A percentile compares a stretch with the other conserved stretches of the same genome.
Evolutionary conservation across 2,113 vertebrate species (phyloP).

Genomic region (Lophius piscatorius): DNA sequence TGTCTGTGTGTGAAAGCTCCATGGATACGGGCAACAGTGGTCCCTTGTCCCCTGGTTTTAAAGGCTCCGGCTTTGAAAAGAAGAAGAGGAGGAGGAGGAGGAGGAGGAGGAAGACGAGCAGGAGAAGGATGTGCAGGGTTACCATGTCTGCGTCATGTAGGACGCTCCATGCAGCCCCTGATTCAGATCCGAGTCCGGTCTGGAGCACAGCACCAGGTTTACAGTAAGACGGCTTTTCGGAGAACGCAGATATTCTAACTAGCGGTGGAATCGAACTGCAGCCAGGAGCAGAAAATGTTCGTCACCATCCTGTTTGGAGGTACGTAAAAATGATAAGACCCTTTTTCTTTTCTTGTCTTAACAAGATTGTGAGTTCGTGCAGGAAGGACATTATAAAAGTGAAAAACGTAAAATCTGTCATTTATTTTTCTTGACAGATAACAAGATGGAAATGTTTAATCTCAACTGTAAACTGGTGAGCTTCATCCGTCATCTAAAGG

Average conservation of each 20-base stretch:
- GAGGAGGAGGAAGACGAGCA: constrained; percentile 18
- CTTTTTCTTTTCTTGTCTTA: too few relatives aligned
- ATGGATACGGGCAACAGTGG: constrained; percentile 69
- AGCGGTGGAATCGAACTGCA: not conserved
- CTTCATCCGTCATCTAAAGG: constrained; percentile 74
- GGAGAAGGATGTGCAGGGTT: not conserved
- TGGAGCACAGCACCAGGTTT: not conserved
- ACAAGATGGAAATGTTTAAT: constrained; percentile 71
- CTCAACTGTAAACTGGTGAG: constrained; percentile 76
- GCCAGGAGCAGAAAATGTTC: constrained; percentile 66
- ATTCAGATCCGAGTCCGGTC: too few relatives aligned
- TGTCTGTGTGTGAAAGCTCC: constrained; percentile 68
- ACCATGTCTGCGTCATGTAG: too few relatives aligned
- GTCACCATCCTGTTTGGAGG: constrained; percentile 75
- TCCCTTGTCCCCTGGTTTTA: constrained; percentile 38
- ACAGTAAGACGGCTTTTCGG: too few relatives aligned
- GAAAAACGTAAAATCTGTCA: not conserved
- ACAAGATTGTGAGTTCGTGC: too few relatives aligned
- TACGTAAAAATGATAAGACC: constrained; percentile 57
- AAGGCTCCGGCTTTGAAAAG: constrained; percentile 34
- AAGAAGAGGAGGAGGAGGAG: constrained; percentile 21
- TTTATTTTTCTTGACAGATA: constrained; percentile 50
- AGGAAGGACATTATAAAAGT: too few relatives aligned
- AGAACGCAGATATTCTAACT: too few relatives aligned
- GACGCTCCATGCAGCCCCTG: too few relatives aligned